Percentiles rank a stretch among this genome's conserved stretches.
These are phyloP conservation scores for Acanthosepion esculentum DNA, from an alignment of 2,888 invertebrate genomes.

Conservation along the genomic window DNA sequence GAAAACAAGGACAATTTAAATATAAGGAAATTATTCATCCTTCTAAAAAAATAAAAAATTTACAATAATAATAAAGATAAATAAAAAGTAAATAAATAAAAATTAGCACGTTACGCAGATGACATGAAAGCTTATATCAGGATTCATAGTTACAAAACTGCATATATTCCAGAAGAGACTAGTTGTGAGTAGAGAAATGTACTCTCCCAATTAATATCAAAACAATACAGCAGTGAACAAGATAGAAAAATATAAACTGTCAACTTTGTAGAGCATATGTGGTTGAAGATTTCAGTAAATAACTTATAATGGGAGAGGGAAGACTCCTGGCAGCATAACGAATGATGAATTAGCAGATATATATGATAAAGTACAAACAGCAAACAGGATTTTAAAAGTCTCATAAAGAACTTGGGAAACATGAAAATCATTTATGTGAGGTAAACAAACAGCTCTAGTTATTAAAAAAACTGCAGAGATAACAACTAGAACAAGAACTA, in stretches of 20 bases:
- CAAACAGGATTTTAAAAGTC: not conserved
- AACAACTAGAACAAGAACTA: constrained; percentile 33
- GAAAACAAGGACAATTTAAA: not conserved
- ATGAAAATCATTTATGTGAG: no score
- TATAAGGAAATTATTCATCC: constrained; percentile 33
- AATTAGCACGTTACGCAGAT: constrained; percentile 5
- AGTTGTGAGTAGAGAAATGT: not conserved
- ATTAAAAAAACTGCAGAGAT: not conserved
- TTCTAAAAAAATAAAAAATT: not conserved
- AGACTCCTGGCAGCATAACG: constrained; percentile 9
- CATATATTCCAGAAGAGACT: constrained; percentile 4
- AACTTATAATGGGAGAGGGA: not conserved
- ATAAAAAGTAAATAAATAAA: not conserved
- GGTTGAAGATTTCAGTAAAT: constrained; percentile 7
- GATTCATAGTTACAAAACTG: constrained; percentile 13
- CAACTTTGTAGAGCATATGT: constrained; percentile 9
- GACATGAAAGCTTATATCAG: not conserved
- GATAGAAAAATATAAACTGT: constrained; percentile 33
- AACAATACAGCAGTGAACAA: constrained; percentile 33
- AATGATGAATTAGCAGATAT: constrained; percentile 15
- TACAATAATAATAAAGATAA: not conserved
- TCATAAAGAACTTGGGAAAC: not conserved
- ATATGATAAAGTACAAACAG: not conserved
- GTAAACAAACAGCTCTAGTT: not conserved
- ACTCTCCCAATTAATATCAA: constrained; percentile 33